Conservation (phyloP, 2,113 vertebrate species). For the Chroicocephalus ridibundus region DNA sequence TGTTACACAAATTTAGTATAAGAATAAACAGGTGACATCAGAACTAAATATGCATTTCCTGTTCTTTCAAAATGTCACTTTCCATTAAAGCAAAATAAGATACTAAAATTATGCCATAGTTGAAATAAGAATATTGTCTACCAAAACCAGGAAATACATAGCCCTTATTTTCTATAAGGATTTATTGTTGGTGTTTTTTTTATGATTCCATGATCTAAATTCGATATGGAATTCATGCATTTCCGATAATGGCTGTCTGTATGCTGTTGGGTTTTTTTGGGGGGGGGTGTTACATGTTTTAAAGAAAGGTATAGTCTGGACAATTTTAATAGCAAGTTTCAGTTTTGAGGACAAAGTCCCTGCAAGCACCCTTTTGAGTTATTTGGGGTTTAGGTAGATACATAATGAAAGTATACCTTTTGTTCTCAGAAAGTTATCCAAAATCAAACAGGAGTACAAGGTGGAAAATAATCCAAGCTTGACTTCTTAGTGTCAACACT, state of each 20-base stretch:
- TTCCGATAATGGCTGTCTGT: neutral
- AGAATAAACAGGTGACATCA: neutral
- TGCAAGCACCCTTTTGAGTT: neutral
- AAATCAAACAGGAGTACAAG: neutral
- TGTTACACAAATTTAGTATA: neutral
- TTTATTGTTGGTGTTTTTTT: rapidly evolving
- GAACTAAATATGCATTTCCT: neutral
- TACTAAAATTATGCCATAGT: neutral
- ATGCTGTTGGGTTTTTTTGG: no score
- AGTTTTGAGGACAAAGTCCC: neutral
- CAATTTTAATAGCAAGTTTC: neutral
- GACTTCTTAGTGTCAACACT: neutral
- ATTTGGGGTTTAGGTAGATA: neutral
- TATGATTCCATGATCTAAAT: neutral
- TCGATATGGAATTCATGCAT: neutral
- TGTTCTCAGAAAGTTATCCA: neutral
- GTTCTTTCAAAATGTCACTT: neutral
- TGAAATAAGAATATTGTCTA: neutral
- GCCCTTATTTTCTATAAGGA: neutral
- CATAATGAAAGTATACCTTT: neutral
- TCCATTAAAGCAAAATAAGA: neutral
- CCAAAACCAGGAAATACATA: neutral
- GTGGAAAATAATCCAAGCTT: neutral
- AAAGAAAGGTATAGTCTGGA: neutral
- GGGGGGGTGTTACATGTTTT: neutral